These are phyloP conservation scores for Geococcyx californianus DNA, from an alignment of 2,113 vertebrate species.

Conservation along the genomic window DNA sequence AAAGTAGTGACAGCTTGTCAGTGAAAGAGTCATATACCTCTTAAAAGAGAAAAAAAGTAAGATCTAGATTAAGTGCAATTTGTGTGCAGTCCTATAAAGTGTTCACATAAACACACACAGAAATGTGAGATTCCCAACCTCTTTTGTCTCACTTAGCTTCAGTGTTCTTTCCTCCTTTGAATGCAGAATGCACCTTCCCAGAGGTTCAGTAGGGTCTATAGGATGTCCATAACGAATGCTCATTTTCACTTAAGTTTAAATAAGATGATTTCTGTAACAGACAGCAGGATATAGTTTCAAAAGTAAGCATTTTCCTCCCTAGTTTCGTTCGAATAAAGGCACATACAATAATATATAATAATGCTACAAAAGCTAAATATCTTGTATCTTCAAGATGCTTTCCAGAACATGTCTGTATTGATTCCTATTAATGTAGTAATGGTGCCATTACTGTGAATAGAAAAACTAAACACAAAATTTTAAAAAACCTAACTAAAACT, in stretches of 20 bases:
- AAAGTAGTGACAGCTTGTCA: neutral
- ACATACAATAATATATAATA: neutral
- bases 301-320: neutral
- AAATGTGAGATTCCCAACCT: neutral
- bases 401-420: neutral
- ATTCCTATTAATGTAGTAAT: neutral
- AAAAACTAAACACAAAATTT: neutral
- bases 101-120: neutral
- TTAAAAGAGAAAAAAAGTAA: neutral
- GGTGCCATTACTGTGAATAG: neutral
- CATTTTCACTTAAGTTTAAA: neutral
- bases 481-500: neutral
- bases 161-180: neutral
- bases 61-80: neutral
- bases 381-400: neutral
- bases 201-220: neutral
- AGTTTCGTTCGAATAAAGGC: neutral
- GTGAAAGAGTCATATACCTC: neutral
- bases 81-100: neutral
- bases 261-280: neutral
- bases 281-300: neutral
- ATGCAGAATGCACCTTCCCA: neutral
- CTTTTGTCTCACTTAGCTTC: neutral
- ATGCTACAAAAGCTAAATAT: neutral
- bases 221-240: neutral